Evolutionary conservation across 2,797 vertebrate species (phyloP).

Genomic region (Thunnus albacares): DNA sequence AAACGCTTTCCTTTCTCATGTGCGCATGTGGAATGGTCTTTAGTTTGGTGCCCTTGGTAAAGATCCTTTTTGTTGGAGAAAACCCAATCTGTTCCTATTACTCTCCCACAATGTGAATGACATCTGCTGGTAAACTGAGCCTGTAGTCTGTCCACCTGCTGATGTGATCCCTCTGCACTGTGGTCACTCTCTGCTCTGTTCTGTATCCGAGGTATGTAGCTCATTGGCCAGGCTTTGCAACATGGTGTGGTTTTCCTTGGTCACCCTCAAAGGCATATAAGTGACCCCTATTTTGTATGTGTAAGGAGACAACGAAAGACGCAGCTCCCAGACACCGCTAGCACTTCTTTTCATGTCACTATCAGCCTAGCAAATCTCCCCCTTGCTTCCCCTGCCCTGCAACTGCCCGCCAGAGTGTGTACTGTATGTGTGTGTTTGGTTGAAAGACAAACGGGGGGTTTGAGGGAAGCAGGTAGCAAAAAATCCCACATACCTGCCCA

Average conservation of each 20-base stretch:
- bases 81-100: conserved; percentile 34
- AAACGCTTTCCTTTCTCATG: conserved; percentile 28
- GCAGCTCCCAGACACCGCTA: conserved; percentile 31
- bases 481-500: conserved; percentile 81
- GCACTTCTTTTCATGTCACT: conserved; percentile 42
- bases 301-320: conserved; percentile 50
- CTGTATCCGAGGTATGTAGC: conserved; percentile 46
- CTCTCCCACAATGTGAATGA: conserved; percentile 50
- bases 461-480: conserved; percentile 65
- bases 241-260: conserved; percentile 39
- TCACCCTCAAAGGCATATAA: conserved; percentile 46
- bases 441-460: conserved; percentile 38
- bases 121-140: conserved; percentile 73
- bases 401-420: conserved; percentile 1
- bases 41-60: conserved; percentile 25
- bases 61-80: conserved; percentile 42
- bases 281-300: conserved; percentile 42
- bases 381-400: conserved; percentile 11
- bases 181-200: conserved; percentile 52
- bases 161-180: conserved; percentile 56
- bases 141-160: conserved; percentile 68
- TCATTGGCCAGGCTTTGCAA: conserved; percentile 33
- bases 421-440: conserved; percentile 1
- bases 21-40: conserved; percentile 33
- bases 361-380: conserved; percentile 58